These are phyloP conservation scores for Mythimna impura DNA, from an alignment of 2,888 invertebrate species.

Conservation along the genomic window DNA sequence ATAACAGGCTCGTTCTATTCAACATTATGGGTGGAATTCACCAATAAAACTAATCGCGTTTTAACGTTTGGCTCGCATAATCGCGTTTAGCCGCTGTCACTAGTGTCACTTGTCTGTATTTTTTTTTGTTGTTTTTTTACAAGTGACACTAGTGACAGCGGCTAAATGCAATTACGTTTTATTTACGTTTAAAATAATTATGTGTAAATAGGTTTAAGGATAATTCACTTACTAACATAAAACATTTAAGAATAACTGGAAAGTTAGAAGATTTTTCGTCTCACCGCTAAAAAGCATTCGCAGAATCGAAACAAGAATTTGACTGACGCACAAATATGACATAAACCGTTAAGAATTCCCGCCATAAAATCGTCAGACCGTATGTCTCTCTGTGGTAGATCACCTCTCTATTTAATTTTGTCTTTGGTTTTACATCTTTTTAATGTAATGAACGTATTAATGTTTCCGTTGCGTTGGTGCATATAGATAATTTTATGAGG, in stretches of 20 bases:
- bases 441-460: neutral
- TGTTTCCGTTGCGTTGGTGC: constrained; percentile 16
- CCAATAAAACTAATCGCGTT: no score
- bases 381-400: constrained; percentile 36
- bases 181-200: neutral
- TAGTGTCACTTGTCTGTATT: no score
- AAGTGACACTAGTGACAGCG: no score
- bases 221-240: neutral
- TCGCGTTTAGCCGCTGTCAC: no score
- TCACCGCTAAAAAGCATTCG: neutral
- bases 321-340: constrained; percentile 36
- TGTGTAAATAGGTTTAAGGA: neutral
- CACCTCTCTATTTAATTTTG: constrained; percentile 15
- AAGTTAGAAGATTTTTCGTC: constrained; percentile 6
- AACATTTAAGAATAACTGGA: constrained; percentile 9
- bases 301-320: constrained; percentile 12
- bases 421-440: constrained; percentile 22
- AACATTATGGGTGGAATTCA: no score
- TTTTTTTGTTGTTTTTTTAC: no score
- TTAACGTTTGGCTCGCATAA: no score
- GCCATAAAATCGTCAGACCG: constrained; percentile 39
- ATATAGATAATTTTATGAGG: neutral
- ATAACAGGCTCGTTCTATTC: no score
- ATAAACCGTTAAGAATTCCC: constrained; percentile 34
- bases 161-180: no score